A percentile compares a stretch with the other conserved stretches of the same genome.
phyloP scores from a whole-genome alignment of 2,888 invertebrate species.

The Hoplodrina blanda region DNA sequence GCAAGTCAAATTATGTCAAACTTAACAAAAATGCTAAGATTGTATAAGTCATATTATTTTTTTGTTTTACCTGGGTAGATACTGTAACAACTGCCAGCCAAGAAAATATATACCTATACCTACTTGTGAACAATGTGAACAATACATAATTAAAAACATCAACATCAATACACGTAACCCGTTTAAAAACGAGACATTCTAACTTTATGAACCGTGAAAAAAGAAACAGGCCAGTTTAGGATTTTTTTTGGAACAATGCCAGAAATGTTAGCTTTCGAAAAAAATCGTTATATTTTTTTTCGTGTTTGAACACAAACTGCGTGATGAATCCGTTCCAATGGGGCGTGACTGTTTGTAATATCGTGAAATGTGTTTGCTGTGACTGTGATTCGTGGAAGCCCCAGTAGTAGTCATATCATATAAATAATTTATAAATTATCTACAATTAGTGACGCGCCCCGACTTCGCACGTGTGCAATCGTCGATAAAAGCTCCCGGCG shows the following conservation, averaged over 20 bases:
- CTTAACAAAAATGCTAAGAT: too few species aligned
- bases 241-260: slow-evolving; percentile 48
- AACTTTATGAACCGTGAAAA: slow-evolving; percentile 49
- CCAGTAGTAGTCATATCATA: too few species aligned
- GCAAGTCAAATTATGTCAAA: too few species aligned
- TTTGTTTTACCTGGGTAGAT: too few species aligned
- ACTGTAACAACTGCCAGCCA: too few species aligned
- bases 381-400: neutral
- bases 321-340: slow-evolving; percentile 45
- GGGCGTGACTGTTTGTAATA: slow-evolving; percentile 18
- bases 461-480: too few species aligned
- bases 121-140: too few species aligned
- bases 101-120: too few species aligned
- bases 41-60: too few species aligned
- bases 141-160: neutral
- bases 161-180: slow-evolving; percentile 13
- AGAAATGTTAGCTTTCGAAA: slow-evolving; percentile 39
- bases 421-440: too few species aligned
- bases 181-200: slow-evolving; percentile 38
- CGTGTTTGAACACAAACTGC: slow-evolving; percentile 39
- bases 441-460: too few species aligned
- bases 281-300: slow-evolving; percentile 19
- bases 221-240: slow-evolving; percentile 41
- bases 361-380: slow-evolving; percentile 12
- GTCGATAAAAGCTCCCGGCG: too few species aligned